Conservation (phyloP, 2,797 vertebrate genomes). For the Linurgus olivaceus region DNA sequence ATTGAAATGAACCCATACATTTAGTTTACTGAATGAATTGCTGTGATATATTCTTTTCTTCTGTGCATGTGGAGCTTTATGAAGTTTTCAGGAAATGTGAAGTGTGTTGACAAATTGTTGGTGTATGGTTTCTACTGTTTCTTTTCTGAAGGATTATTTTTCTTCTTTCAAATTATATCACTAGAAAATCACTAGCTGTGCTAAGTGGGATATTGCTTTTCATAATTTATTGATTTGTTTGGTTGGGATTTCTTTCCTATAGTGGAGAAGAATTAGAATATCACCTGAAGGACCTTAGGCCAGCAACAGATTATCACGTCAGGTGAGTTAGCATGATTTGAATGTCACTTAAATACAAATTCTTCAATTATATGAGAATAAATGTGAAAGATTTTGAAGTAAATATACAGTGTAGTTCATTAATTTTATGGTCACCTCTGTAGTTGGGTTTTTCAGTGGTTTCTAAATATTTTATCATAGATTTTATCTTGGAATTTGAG, state of each 20-base stretch:
- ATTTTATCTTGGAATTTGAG: neutral
- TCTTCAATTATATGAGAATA: neutral
- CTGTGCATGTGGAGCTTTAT: neutral
- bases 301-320: conserved; percentile 94
- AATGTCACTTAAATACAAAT: neutral
- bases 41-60: neutral
- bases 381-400: neutral
- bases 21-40: neutral
- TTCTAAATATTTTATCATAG: neutral
- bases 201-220: neutral
- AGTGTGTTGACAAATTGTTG: neutral
- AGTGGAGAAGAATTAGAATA: conserved; percentile 96
- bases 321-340: conserved; percentile 79
- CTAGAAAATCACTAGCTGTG: neutral
- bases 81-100: neutral
- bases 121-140: neutral
- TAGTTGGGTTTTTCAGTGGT: neutral
- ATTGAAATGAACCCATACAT: neutral
- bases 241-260: conserved; percentile 54
- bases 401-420: neutral
- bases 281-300: conserved; percentile 93
- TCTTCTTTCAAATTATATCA: neutral
- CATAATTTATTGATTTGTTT: neutral
- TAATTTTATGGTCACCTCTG: neutral
- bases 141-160: neutral